Conservation (phyloP, 2,797 vertebrate genomes). For the Nannoperca australis region DNA sequence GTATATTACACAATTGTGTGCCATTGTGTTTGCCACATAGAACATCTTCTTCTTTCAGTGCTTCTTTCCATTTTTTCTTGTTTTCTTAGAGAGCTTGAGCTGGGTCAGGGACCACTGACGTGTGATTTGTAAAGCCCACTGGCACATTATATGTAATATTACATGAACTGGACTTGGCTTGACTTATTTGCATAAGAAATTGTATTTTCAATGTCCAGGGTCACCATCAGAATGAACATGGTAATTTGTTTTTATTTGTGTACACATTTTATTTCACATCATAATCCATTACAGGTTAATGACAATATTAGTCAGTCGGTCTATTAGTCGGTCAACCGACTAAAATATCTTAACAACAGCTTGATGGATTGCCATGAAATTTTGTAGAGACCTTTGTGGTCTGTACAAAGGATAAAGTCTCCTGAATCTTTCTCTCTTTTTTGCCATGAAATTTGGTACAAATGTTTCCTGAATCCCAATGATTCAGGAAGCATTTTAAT, state of each 20-base stretch:
- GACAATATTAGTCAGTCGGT: too few species aligned
- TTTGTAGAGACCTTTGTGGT: not conserved
- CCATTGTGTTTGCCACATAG: not conserved
- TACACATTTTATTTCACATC: not conserved
- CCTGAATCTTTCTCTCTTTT: not conserved
- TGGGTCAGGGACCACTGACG: slow-evolving; percentile 1
- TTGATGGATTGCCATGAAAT: not conserved
- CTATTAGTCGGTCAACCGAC: too few species aligned
- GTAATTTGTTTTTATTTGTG: not conserved
- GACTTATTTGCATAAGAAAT: slow-evolving; percentile 10
- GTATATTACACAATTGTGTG: slow-evolving; percentile 10
- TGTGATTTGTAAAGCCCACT: not conserved
- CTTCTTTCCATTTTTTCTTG: not conserved
- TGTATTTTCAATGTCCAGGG: not conserved
- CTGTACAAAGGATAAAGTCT: not conserved
- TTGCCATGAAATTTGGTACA: not conserved
- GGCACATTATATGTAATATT: not conserved
- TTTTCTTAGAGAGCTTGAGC: not conserved
- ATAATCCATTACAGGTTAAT: not conserved
- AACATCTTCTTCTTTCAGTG: not conserved
- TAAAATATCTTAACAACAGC: not conserved
- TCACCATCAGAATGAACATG: not conserved
- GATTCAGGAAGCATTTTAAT: too few species aligned
- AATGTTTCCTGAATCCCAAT: too few species aligned
- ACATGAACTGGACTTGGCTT: slow-evolving; percentile 26